Evolutionary conservation across 2,113 vertebrate species (phyloP).

Genomic region (Tilapia sparmanii): DNA sequence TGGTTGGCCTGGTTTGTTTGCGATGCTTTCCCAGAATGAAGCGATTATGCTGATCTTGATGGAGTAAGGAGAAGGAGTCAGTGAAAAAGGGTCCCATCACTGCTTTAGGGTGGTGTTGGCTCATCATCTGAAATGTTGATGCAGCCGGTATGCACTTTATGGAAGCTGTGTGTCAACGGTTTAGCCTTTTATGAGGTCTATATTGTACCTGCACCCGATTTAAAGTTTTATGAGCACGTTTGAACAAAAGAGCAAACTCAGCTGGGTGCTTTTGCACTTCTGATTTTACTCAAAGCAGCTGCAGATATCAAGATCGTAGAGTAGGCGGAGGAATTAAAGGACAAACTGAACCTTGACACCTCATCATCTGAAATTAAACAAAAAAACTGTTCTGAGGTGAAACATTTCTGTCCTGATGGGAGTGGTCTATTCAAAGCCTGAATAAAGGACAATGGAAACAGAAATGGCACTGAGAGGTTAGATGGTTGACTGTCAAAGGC

Average conservation of each 20-base stretch:
- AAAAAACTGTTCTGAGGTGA: not conserved
- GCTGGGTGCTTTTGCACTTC: not conserved
- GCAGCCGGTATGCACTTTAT: not conserved
- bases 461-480: not conserved
- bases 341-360: not conserved
- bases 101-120: not conserved
- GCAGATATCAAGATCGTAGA: not conserved
- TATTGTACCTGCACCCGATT: not conserved
- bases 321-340: not conserved
- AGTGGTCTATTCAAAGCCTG: not conserved
- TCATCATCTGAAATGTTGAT: not conserved
- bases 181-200: not conserved
- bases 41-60: constrained; percentile 20
- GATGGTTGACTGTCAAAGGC: not conserved
- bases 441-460: not conserved
- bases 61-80: not conserved
- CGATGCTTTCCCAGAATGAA: constrained; percentile 42
- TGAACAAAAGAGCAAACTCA: not conserved
- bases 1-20: constrained; percentile 26
- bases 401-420: not conserved
- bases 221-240: not conserved
- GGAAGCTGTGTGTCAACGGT: not conserved
- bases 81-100: not conserved
- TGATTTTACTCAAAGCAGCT: not conserved
- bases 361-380: not conserved